Conservation (phyloP, 64 coral and sea anemone species). For the Stichodactyla helianthus region DNA sequence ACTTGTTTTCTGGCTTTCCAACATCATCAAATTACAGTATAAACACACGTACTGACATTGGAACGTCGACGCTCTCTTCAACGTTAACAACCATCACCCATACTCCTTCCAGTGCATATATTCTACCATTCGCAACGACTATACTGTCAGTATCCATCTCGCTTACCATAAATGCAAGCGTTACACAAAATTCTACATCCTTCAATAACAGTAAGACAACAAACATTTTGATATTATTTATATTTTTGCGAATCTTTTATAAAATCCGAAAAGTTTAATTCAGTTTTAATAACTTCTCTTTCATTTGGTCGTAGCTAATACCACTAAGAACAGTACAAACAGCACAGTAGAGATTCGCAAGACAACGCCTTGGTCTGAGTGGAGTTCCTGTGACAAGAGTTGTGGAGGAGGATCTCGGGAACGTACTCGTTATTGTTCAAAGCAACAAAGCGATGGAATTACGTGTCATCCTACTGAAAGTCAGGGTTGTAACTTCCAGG, state of each 20-base stretch:
- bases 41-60: not conserved
- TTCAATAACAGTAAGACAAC: not conserved
- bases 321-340: not conserved
- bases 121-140: not conserved
- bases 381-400: slow-evolving; percentile 33
- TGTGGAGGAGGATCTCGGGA: slow-evolving; percentile 35
- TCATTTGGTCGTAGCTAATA: not conserved
- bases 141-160: not conserved
- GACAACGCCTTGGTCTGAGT: slow-evolving; percentile 35
- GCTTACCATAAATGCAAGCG: not conserved
- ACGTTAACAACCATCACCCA: not conserved
- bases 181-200: not conserved
- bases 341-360: slow-evolving; percentile 2
- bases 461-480: slow-evolving; percentile 14
- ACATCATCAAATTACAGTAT: not conserved
- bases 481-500: slow-evolving; percentile 32
- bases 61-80: not conserved
- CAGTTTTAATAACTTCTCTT: not conserved
- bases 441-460: slow-evolving; percentile 13
- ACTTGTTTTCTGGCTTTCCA: not conserved
- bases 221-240: no score
- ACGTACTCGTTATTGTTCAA: slow-evolving; percentile 29
- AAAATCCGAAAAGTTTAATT: not conserved
- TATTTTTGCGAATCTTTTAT: not conserved
- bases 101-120: not conserved